These are phyloP conservation scores for Pteropus rufus DNA, from an alignment of 2,797 vertebrate species.

Conservation along the genomic window DNA sequence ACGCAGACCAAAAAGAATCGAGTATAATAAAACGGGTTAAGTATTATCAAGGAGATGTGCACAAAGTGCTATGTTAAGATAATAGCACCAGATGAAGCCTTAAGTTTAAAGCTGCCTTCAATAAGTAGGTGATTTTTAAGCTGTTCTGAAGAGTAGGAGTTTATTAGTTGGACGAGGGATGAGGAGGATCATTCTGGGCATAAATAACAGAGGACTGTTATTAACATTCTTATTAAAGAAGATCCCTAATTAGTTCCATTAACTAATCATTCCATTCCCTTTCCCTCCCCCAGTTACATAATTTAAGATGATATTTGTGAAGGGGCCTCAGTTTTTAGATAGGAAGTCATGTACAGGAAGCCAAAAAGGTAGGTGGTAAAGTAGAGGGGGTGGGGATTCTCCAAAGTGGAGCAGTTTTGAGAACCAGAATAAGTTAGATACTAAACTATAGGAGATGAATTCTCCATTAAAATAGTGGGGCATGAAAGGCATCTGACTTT, in stretches of 20 bases:
- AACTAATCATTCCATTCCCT: neutral
- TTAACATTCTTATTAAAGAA: neutral
- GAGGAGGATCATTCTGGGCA: neutral
- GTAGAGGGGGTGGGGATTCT: neutral
- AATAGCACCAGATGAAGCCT: neutral
- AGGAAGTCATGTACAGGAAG: neutral
- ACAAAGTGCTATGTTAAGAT: neutral
- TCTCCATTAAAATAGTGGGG: neutral
- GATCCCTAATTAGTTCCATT: neutral
- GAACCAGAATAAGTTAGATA: conserved; percentile 9
- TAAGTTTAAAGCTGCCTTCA: neutral
- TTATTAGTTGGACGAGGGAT: neutral
- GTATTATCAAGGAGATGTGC: neutral
- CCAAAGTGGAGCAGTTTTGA: neutral
- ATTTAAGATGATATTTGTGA: neutral
- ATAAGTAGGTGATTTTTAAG: neutral
- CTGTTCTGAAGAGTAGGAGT: neutral
- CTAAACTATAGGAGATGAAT: neutral
- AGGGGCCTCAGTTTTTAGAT: neutral
- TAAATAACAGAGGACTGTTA: neutral
- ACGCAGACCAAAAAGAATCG: neutral
- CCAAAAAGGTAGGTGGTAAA: neutral
- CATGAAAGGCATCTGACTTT: neutral
- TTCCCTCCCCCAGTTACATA: neutral
- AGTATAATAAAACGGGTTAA: neutral